Evolutionary conservation across 2,888 invertebrate species (phyloP), one percentile per base, ranked within the genome.

Genomic region (Caenorhabditis sp.): DNA sequence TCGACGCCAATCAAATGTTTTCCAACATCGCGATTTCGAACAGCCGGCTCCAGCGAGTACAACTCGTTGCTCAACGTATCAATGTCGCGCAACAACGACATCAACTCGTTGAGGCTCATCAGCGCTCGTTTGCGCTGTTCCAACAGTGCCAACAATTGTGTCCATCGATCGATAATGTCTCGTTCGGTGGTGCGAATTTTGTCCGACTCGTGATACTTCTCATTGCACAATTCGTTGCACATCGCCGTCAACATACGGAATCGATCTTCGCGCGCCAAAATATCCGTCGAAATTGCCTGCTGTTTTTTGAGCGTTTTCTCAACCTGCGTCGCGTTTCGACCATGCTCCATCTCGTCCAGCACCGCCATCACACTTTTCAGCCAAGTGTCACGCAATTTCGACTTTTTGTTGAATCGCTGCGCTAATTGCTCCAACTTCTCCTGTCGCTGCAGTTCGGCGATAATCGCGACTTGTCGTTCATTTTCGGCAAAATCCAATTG

Each of bases 251-350:
- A 91, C 89, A 95, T 94, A 83, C 94, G 93, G 88, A 97, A 96
- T 12, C 97, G 92, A 88, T 97, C 96, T 86, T 95, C 94, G 84
- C 93, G 91, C 17, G 97, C 95, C 63, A 96, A 90, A 66, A 97
- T 97, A 88, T 97, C 97, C 0, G 97, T 96, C 73, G 94, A 94
- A 76, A 97, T 95, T 19, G 97, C 97, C 89, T 97, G 97, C 88
- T 97, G 97, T 88, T 97, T 97, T 90, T 97, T 97, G 51, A 97
- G 92, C 0, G 96, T 95, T 1, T 97, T 97, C 88, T 97, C 97
- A 0, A 97, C 95, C 88, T 97, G 95, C 0, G 93, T 92, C 81
- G 96, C 90, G 90, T 93, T 94, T 82, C 93, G 93, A 1, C 94
- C 94, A 69, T 89, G 87, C 62, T 89, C 87, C 81, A 82, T 76